Evolutionary conservation across 2,888 invertebrate species (phyloP).

Genomic region (Stegophylla sp.): DNA sequence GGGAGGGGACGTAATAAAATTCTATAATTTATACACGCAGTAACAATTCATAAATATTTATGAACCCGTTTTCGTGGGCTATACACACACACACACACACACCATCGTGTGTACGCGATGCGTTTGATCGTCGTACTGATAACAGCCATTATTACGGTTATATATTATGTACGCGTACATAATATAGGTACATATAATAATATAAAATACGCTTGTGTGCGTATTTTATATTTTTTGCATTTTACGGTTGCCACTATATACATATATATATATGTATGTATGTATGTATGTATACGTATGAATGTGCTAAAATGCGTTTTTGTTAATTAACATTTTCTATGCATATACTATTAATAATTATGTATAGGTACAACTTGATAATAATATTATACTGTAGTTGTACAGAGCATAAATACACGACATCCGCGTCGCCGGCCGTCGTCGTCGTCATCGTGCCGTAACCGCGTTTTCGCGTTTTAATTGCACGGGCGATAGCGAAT

Average conservation of each 20-base stretch:
- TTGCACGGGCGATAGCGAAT: constrained; percentile 21
- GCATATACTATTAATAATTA: not conserved
- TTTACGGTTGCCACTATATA: not conserved
- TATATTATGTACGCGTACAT: constrained; percentile 7
- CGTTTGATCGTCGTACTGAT: constrained; percentile 54
- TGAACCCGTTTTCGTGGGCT: constrained; percentile 57
- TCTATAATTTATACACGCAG: constrained; percentile 58
- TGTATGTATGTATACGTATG: not conserved
- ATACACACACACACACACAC: constrained; percentile 10
- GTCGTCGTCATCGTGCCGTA: constrained; percentile 21
- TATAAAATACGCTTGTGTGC: constrained; percentile 11
- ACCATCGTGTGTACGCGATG: constrained; percentile 40
- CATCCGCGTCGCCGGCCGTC: not conserved
- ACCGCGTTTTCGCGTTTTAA: constrained; percentile 49
- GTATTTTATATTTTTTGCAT: constrained; percentile 37
- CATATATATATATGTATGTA: not conserved
- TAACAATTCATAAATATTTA: constrained; percentile 58
- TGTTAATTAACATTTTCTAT: constrained; percentile 42
- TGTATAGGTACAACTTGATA: not conserved
- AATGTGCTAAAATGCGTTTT: constrained; percentile 25
- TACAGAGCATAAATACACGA: not conserved
- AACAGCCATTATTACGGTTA: constrained; percentile 54
- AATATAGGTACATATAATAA: constrained; percentile 15
- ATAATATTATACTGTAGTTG: too few species aligned
- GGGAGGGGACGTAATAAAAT: constrained; percentile 43